Percentiles rank a stretch among this genome's conserved stretches.
phyloP scores from a whole-genome alignment of 2,888 invertebrate genomes.

The Pyrrhia umbra region DNA sequence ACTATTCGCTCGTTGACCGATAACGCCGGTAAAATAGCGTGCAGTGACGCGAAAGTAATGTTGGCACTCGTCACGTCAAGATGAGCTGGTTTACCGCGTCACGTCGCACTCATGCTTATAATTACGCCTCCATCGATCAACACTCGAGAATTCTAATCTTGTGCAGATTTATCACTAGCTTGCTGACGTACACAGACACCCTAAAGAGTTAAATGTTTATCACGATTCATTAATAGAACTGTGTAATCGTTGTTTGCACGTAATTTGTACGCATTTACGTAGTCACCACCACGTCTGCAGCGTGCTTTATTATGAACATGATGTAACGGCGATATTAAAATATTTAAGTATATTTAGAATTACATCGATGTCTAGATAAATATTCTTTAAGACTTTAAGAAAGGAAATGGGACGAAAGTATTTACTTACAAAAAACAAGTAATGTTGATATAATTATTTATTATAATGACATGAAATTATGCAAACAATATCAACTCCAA shows the following conservation, averaged over 20 bases:
- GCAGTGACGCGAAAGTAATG: slow-evolving; percentile 74
- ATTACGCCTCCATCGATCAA: slow-evolving; percentile 75
- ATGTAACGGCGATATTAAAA: slow-evolving; percentile 54
- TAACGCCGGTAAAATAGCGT: slow-evolving; percentile 73
- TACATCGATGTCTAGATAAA: too few species aligned
- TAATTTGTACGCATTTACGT: slow-evolving; percentile 75
- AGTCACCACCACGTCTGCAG: slow-evolving; percentile 60
- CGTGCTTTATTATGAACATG: slow-evolving; percentile 57
- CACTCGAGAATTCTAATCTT: slow-evolving; percentile 81
- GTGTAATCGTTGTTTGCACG: slow-evolving; percentile 78
- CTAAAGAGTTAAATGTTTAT: slow-evolving; percentile 77
- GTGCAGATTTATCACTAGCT: slow-evolving; percentile 77
- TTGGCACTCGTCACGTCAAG: slow-evolving; percentile 68
- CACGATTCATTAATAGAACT: slow-evolving; percentile 78
- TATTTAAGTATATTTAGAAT: slow-evolving; percentile 26
- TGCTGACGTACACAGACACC: slow-evolving; percentile 79
- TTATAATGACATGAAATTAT: too few species aligned
- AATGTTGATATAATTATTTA: too few species aligned
- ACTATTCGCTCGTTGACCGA: slow-evolving; percentile 70
- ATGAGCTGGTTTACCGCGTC: slow-evolving; percentile 69
- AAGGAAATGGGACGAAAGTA: too few species aligned
- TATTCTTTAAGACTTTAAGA: too few species aligned
- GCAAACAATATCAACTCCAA: slow-evolving; percentile 1
- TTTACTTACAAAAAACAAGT: too few species aligned
- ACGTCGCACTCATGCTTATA: slow-evolving; percentile 80